A percentile compares a stretch with the other conserved stretches of the same genome.
Conservation (phyloP, 2,888 invertebrate species). For the Limnephilus auricula region DNA sequence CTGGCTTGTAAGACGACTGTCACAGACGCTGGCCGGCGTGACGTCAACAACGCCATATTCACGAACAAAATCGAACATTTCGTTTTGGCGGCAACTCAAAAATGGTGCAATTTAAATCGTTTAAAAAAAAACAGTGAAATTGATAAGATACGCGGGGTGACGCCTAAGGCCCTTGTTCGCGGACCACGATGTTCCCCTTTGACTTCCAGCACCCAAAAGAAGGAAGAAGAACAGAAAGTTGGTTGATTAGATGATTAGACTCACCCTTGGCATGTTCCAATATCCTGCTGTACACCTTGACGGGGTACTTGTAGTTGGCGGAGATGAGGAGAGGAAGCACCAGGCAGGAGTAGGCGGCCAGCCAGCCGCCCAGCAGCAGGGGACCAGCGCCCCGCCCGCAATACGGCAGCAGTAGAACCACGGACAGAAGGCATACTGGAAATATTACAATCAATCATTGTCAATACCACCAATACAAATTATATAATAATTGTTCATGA, state of each 20-base stretch:
- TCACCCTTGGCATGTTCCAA: slow-evolving; percentile 78
- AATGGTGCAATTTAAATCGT: too few relatives aligned
- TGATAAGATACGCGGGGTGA: too few relatives aligned
- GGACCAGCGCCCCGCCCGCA: slow-evolving; percentile 79
- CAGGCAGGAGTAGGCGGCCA: slow-evolving; percentile 82
- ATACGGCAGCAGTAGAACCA: slow-evolving; percentile 81
- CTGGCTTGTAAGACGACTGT: too few relatives aligned
- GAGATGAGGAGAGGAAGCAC: slow-evolving; percentile 83
- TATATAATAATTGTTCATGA: not conserved
- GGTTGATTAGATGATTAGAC: slow-evolving; percentile 64
- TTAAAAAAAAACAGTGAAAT: too few relatives aligned
- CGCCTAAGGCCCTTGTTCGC: too few relatives aligned
- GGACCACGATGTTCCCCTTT: not conserved
- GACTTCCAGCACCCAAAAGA: too few relatives aligned
- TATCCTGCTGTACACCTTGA: slow-evolving; percentile 79
- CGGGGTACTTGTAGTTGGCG: slow-evolving; percentile 83
- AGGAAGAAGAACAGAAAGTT: too few relatives aligned
- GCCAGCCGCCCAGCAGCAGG: slow-evolving; percentile 80
- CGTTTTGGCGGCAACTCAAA: too few relatives aligned
- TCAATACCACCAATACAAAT: not conserved
- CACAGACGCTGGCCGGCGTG: too few relatives aligned
- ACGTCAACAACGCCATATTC: too few relatives aligned
- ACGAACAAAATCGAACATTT: too few relatives aligned
- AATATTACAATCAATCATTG: slow-evolving; percentile 66
- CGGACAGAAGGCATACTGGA: slow-evolving; percentile 83